Conservation (phyloP, 2,113 vertebrate species). For the Cephalopterus ornatus region DNA sequence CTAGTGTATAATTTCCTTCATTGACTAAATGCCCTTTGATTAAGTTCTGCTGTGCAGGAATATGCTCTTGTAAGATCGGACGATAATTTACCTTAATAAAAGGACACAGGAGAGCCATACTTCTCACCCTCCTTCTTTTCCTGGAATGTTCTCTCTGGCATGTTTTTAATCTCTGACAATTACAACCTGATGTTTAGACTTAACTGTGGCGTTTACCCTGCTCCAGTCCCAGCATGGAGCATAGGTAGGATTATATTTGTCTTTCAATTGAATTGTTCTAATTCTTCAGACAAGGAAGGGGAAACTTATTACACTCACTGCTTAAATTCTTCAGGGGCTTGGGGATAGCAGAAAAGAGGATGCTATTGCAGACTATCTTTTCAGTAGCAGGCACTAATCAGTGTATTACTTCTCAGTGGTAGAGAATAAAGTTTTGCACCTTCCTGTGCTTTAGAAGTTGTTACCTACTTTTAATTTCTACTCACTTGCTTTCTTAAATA, state of each 20-base stretch:
- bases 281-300: not conserved
- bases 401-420: not conserved
- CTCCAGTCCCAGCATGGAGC: not conserved
- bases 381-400: not conserved
- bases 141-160: slow-evolving; percentile 53
- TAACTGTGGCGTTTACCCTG: slow-evolving; percentile 49
- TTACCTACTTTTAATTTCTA: not conserved
- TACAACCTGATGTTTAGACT: slow-evolving; percentile 44
- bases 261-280: slow-evolving; percentile 24
- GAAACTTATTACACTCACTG: not conserved
- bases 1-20: slow-evolving; percentile 3
- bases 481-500: not conserved
- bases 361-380: not conserved
- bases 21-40: not conserved
- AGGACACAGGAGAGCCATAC: not conserved
- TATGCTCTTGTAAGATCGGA: not conserved
- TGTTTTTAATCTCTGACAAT: slow-evolving; percentile 57
- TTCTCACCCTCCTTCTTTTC: slow-evolving; percentile 5
- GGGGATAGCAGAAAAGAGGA: not conserved
- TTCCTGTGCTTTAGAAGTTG: not conserved
- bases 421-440: not conserved
- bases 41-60: not conserved
- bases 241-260: slow-evolving; percentile 31
- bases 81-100: slow-evolving; percentile 13
- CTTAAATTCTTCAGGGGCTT: not conserved